Conservation (phyloP, 2,113 vertebrate genomes). For the Vulpes lagopus region DNA sequence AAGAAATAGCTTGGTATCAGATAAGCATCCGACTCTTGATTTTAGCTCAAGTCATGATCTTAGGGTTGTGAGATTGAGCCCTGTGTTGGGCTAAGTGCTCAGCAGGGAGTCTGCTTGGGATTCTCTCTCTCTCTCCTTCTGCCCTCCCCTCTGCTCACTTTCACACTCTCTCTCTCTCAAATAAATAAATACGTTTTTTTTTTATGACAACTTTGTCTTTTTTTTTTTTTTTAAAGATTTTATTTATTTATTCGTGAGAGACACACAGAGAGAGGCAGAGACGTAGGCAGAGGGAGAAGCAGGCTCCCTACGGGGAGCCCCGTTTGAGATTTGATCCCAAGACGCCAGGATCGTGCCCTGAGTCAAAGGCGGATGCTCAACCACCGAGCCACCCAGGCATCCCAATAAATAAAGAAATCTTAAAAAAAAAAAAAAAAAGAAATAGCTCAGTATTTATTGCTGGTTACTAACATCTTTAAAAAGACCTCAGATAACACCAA, state of each 20-base stretch:
- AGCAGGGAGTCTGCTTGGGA: not conserved
- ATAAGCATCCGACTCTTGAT: not conserved
- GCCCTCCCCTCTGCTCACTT: not conserved
- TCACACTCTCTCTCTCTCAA: not conserved
- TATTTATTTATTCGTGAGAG: too few species aligned
- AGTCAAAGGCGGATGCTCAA: too few species aligned
- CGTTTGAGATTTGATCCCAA: too few species aligned
- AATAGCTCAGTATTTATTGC: not conserved
- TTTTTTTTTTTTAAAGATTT: too few species aligned
- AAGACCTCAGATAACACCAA: not conserved
- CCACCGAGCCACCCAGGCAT: too few species aligned
- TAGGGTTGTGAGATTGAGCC: not conserved
- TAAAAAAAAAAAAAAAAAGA: not conserved
- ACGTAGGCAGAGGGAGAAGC: too few species aligned
- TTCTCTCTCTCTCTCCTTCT: not conserved
- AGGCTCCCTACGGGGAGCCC: too few species aligned
- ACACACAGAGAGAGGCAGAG: too few species aligned
- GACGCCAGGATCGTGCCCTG: too few species aligned
- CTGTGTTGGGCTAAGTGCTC: not conserved
- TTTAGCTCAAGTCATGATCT: not conserved
- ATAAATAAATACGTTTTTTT: not conserved
- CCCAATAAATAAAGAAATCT: not conserved
- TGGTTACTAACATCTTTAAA: not conserved
- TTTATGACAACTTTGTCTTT: too few species aligned
- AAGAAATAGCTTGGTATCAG: not conserved